A percentile compares a stretch with the other conserved stretches of the same genome.
Conservation (phyloP, 2,113 vertebrate species). For the Gadus macrocephalus region DNA sequence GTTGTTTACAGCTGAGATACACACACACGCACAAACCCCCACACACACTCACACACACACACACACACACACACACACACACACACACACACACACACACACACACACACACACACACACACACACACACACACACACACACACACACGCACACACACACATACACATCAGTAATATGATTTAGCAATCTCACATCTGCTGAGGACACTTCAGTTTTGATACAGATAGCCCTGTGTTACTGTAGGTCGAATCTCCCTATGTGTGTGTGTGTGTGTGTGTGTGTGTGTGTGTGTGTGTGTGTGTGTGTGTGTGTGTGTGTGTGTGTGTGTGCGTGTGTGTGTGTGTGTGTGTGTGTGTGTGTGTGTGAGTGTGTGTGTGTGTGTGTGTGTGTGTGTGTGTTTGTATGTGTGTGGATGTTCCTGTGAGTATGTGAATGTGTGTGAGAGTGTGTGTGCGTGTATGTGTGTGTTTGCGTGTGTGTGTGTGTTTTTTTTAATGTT, state of each 20-base stretch:
- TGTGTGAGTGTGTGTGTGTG: too few species aligned
- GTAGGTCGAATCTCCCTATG: slow-evolving; percentile 44
- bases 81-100: background rate
- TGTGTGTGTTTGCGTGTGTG: too few species aligned
- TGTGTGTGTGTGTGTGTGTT: too few species aligned
- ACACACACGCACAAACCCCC: background rate
- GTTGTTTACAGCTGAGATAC: slow-evolving; percentile 7
- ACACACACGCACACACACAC: slow-evolving; percentile 19
- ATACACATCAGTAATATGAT: slow-evolving; percentile 26
- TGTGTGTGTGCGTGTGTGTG: too few species aligned
- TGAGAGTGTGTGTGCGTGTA: too few species aligned
- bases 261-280: background rate
- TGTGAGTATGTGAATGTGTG: too few species aligned
- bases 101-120: slow-evolving; percentile 6
- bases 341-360: too few species aligned
- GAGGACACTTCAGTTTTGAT: slow-evolving; percentile 50
- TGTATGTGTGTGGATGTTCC: too few species aligned
- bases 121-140: background rate
- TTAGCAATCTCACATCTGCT: slow-evolving; percentile 64
- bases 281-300: too few species aligned
- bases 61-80: background rate
- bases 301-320: too few species aligned
- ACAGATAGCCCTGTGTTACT: slow-evolving; percentile 47
- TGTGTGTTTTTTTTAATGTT: too few species aligned
- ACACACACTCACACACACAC: background rate